Conservation (phyloP, 2,797 vertebrate species). For the Gymnothorax javanicus region DNA sequence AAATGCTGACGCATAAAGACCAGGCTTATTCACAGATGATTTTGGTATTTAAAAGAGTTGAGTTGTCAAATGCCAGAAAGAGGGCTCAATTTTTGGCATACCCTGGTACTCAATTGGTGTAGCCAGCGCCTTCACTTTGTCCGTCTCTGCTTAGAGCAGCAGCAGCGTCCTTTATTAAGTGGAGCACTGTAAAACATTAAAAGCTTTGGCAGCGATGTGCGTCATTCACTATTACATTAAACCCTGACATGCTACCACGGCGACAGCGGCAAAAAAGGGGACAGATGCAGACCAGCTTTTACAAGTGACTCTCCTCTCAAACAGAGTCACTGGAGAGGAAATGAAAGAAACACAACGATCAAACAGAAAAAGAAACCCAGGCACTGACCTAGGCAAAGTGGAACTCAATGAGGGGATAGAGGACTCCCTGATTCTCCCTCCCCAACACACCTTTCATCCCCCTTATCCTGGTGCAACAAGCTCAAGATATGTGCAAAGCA, state of each 20-base stretch:
- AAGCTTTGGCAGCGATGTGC: constrained; percentile 57
- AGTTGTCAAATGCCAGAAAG: constrained; percentile 27
- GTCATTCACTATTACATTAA: constrained; percentile 59
- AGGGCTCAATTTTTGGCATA: constrained; percentile 49
- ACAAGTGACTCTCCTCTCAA: neutral
- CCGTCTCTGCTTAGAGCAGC: constrained; percentile 62
- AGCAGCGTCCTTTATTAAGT: constrained; percentile 64
- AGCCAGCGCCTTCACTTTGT: constrained; percentile 62
- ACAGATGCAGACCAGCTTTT: neutral
- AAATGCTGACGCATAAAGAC: neutral
- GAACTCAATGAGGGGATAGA: neutral
- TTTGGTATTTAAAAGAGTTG: neutral
- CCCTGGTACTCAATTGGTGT: constrained; percentile 55
- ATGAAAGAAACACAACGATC: neutral
- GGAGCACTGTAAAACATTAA: constrained; percentile 70
- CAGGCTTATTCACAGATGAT: neutral
- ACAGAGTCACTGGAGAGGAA: constrained; percentile 23
- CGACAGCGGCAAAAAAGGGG: neutral
- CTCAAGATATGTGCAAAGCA: neutral
- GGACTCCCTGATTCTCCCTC: neutral
- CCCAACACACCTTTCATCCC: neutral
- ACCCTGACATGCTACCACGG: constrained; percentile 35
- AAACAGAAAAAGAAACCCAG: neutral
- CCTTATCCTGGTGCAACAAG: no score
- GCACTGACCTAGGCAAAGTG: constrained; percentile 10